Evolutionary conservation across 2,113 vertebrate species (phyloP).

Genomic region (Haemorhous mexicanus): DNA sequence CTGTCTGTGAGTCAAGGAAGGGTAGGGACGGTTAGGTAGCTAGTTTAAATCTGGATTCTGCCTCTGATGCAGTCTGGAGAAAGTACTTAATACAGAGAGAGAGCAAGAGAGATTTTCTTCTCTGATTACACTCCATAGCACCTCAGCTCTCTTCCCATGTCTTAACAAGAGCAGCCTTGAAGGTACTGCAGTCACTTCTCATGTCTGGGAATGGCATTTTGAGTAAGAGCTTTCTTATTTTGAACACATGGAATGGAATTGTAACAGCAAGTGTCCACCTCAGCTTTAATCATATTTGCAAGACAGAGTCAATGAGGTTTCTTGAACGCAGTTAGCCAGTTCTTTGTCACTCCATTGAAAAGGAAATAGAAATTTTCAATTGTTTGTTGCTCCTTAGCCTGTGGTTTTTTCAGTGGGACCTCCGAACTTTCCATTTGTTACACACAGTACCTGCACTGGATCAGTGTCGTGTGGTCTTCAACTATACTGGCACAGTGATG

Average conservation of each 20-base stretch:
- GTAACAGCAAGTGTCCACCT: background rate
- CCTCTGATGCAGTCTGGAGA: background rate
- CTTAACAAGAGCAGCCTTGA: background rate
- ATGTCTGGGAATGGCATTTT: background rate
- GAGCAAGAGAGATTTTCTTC: background rate
- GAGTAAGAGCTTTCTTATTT: background rate
- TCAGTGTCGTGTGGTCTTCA: conserved; percentile 99
- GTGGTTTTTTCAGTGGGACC: conserved; percentile 85
- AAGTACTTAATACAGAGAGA: background rate
- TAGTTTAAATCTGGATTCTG: background rate
- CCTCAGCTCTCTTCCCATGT: background rate
- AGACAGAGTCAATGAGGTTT: background rate
- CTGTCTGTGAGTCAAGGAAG: background rate
- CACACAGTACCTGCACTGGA: conserved; percentile 97
- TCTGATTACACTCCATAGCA: background rate
- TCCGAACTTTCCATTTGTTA: conserved; percentile 95
- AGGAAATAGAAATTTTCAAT: background rate
- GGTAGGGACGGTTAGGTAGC: background rate
- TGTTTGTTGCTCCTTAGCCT: conserved; percentile 73
- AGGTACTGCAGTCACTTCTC: background rate
- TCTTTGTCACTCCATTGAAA: background rate
- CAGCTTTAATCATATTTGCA: background rate
- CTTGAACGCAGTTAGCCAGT: background rate
- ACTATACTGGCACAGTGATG: conserved; percentile 96
- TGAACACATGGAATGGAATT: background rate